Evolutionary conservation across 2,113 vertebrate species (phyloP).

Genomic region (Etia nguti): DNA sequence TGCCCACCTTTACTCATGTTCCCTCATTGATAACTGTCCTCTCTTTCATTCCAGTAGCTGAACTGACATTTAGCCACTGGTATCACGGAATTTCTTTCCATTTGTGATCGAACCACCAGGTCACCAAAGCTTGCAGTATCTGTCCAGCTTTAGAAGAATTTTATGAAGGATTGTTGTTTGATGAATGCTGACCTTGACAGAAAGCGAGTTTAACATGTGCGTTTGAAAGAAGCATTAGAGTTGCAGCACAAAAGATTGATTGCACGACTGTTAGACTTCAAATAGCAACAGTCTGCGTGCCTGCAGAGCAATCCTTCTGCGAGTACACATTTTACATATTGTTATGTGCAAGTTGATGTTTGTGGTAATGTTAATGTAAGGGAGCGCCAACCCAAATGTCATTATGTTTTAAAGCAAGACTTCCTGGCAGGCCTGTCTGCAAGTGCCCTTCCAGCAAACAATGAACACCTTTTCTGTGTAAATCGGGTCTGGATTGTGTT

Average conservation of each 20-base stretch:
- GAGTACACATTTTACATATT: neutral
- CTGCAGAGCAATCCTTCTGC: neutral
- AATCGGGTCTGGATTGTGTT: slow-evolving; percentile 13
- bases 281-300: neutral
- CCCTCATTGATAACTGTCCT: neutral
- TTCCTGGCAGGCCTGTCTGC: neutral
- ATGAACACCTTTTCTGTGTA: slow-evolving; percentile 8
- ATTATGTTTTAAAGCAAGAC: neutral
- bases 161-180: neutral
- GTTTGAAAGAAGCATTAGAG: neutral
- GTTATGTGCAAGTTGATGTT: neutral
- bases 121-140: neutral
- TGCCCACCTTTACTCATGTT: neutral
- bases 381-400: slow-evolving; percentile 12
- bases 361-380: neutral
- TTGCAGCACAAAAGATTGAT: neutral
- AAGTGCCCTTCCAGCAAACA: slow-evolving; percentile 7
- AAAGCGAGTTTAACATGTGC: neutral
- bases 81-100: neutral
- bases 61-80: neutral
- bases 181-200: neutral
- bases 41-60: neutral
- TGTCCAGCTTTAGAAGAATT: neutral
- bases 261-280: neutral
- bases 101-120: neutral